phyloP scores from a whole-genome alignment of 2,888 invertebrate species.

The Stenotaenia linearis region DNA sequence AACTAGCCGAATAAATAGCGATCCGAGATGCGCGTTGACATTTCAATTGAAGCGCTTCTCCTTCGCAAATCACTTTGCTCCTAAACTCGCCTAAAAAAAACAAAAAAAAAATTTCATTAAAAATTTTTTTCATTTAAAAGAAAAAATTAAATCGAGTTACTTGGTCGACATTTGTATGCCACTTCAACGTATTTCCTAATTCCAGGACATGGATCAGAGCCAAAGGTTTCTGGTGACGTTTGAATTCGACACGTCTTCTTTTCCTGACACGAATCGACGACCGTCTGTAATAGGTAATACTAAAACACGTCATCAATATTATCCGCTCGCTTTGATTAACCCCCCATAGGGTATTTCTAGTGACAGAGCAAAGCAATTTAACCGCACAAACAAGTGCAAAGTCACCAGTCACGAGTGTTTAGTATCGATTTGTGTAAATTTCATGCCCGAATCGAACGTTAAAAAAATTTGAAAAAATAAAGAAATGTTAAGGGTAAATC shows the following conservation, averaged over 20 bases:
- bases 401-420: not conserved
- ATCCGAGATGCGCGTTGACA: slow-evolving; percentile 83
- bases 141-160: slow-evolving; percentile 56
- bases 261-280: slow-evolving; percentile 90
- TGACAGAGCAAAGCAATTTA: not conserved
- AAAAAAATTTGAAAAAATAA: not conserved
- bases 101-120: slow-evolving; percentile 19
- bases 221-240: slow-evolving; percentile 80
- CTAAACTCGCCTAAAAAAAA: slow-evolving; percentile 77
- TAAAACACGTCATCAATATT: slow-evolving; percentile 36
- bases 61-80: slow-evolving; percentile 88
- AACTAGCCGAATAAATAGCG: slow-evolving; percentile 87
- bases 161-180: slow-evolving; percentile 93
- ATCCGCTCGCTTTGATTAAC: slow-evolving; percentile 32
- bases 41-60: slow-evolving; percentile 76
- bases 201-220: slow-evolving; percentile 81
- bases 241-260: slow-evolving; percentile 84
- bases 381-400: not conserved
- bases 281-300: slow-evolving; percentile 65
- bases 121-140: not conserved
- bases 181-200: slow-evolving; percentile 90
- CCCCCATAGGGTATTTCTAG: not conserved
- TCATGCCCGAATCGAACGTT: not conserved
- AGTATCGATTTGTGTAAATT: not conserved
- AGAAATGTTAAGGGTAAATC: not conserved